Base-by-base conservation (phyloP, 2,888 invertebrate species). In the Synanthedon vespiformis region DNA sequence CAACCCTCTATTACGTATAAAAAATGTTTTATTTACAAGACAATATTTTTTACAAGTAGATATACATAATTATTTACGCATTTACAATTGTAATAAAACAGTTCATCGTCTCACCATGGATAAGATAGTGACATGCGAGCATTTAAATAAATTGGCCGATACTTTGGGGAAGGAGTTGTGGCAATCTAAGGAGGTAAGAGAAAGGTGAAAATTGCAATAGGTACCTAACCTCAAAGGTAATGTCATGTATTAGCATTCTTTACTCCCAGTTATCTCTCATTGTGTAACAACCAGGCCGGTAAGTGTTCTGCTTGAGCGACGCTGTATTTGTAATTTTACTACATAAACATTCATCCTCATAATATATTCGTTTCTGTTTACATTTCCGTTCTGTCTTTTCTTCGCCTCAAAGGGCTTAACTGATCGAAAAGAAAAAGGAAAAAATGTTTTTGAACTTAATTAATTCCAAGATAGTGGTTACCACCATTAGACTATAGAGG, bases 61-160 rank as follows among this genome's bases (percentile, higher is more conserved):
- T 48, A 22, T 48, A 65, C 64, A 34, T 34, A 34, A 34, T 58
- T 74, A 74, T 74, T 73, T 77, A 70, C 68, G 63, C 74, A 68
- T 65, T 44, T 48, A 16, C 18, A 40, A 16, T 41, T 44, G 48
- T 22, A 48, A 48, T 48, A 48, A 48, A 48, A 16, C 18, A 13
- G 18, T 4, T 48, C 11, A 8, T 16, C 10, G 14, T 48, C 18
- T 16, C 1, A 68, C 65, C 70, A 87, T 86, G 86, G 83, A 86
- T 74, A 84, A 77, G 75, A 80, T 79, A 64, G 75, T 79, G 65
- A 86, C 85, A 54, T 88, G 88, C 70, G 86, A 87, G 57, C 88
- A 88, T 67, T 71, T 88, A 50, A 85, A 86, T 63, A 84, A 81
- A 59, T 67, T 88, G 48, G 72, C 76, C 54, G 81, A 82, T 56